Evolutionary conservation across 2,113 vertebrate species (phyloP).

Genomic region (Hippocampus zosterae): DNA sequence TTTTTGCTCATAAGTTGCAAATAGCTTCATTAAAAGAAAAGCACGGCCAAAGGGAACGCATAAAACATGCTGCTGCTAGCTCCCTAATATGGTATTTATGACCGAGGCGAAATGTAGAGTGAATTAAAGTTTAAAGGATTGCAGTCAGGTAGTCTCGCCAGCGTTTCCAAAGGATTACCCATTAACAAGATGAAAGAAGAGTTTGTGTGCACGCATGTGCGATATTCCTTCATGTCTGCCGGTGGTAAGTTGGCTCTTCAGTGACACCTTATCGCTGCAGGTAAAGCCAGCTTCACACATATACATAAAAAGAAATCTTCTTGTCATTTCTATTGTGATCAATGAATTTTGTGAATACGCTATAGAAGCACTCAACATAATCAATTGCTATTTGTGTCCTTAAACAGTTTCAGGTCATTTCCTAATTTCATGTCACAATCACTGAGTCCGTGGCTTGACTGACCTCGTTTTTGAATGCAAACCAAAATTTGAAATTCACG

Average conservation of each 20-base stretch:
- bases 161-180: constrained; percentile 84
- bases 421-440: not conserved
- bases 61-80: constrained; percentile 81
- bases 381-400: not conserved
- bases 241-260: constrained; percentile 66
- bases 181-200: constrained; percentile 93
- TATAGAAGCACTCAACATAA: not conserved
- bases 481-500: not conserved
- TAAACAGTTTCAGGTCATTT: not conserved
- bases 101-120: constrained; percentile 95
- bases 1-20: constrained; percentile 87
- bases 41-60: constrained; percentile 88
- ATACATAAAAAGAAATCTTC: constrained; percentile 16
- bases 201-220: constrained; percentile 28
- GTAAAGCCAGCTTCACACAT: not conserved
- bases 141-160: constrained; percentile 92
- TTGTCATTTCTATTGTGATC: not conserved
- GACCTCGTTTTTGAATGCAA: not conserved
- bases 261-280: constrained; percentile 62
- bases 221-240: constrained; percentile 71
- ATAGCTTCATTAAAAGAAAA: constrained; percentile 99
- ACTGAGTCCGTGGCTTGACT: not conserved
- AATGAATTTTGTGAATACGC: not conserved
- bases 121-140: constrained; percentile 99
- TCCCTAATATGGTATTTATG: constrained; percentile 99